These are phyloP conservation scores for Onchidella celtica DNA, from an alignment of 2,888 invertebrate species.

Conservation along the genomic window DNA sequence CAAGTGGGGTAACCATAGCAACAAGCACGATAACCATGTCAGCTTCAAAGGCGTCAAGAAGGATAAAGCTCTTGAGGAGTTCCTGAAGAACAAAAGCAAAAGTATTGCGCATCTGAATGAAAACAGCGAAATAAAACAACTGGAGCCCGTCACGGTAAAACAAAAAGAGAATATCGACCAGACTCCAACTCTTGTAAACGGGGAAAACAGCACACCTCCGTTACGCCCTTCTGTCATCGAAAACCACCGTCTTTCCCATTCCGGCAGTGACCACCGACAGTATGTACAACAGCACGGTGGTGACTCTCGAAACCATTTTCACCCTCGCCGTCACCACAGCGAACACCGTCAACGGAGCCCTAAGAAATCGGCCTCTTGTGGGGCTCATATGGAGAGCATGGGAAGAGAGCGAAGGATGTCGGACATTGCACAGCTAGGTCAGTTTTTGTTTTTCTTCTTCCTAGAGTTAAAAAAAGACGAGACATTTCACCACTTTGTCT, in stretches of 20 bases:
- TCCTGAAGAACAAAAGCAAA: neutral
- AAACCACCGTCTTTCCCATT: too few species aligned
- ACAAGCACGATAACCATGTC: neutral
- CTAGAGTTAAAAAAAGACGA: neutral
- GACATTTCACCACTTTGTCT: too few species aligned
- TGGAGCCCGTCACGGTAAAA: too few species aligned
- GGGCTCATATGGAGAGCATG: neutral
- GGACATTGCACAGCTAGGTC: slow-evolving; percentile 5
- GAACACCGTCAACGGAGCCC: too few species aligned
- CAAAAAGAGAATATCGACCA: neutral
- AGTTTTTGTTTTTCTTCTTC: neutral
- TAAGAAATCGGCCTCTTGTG: slow-evolving; percentile 1
- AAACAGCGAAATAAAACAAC: too few species aligned
- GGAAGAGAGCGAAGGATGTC: neutral
- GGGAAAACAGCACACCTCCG: neutral
- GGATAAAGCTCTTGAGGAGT: too few species aligned
- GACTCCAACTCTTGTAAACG: neutral
- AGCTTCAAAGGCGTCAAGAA: neutral
- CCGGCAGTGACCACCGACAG: neutral
- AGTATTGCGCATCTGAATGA: too few species aligned
- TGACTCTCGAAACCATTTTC: too few species aligned
- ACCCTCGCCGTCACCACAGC: too few species aligned
- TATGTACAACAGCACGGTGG: neutral
- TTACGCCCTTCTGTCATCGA: too few species aligned
- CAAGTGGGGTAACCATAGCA: too few species aligned